Base-by-base conservation (phyloP, 2,888 invertebrate species). In the Reticulitermes lucifugus region DNA sequence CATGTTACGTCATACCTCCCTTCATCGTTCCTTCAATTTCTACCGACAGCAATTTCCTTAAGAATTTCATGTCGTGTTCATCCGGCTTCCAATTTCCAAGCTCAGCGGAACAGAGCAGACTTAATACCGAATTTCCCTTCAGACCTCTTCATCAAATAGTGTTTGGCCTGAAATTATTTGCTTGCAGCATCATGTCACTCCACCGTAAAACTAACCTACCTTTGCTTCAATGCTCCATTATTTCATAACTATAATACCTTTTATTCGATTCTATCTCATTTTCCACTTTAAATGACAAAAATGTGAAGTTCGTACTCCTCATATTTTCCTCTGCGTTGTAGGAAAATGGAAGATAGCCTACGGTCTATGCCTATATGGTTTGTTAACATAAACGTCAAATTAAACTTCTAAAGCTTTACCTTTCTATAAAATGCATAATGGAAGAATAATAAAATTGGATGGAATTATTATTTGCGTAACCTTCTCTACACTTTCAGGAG, bases 1-100 rank as follows among this genome's bases (percentile, higher is more conserved):
- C 35, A 35, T 35, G 35, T 35, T 35, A 35, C 35, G 35, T 35
- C 35, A 35, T 35, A 35, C 65, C 25, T 65, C 65, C 14, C 4
- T 6, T 65, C 65, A 65, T 65, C 25, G n/a, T 65, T 65, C 65
- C n/a, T 65, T 65, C 65, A 65, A 65, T 65, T 65, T 65, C 25
- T 65, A 14, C 65, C n/a, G 25, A 65, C 65, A 65, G 65, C 65
- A 65, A 65, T 65, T 65, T 65, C 65, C 65, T 65, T 65, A 65
- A 65, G n/a, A 65, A 25, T 65, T 65, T 65, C 65, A 65, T 25
- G 6, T n/a, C 25, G 2, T 65, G 65, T 65, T 25, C 25, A n/a
- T 65, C 25, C 65, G n/a, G 5, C 10, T 65, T 65, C 25, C 65
- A 65, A 10, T 65, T 25, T 65, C 65, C n/a, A 65, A 65, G 65